Evolutionary conservation across 2,888 invertebrate species (phyloP), one percentile per base, ranked within the genome.

Genomic region (Rhamphomyia laevipes): DNA sequence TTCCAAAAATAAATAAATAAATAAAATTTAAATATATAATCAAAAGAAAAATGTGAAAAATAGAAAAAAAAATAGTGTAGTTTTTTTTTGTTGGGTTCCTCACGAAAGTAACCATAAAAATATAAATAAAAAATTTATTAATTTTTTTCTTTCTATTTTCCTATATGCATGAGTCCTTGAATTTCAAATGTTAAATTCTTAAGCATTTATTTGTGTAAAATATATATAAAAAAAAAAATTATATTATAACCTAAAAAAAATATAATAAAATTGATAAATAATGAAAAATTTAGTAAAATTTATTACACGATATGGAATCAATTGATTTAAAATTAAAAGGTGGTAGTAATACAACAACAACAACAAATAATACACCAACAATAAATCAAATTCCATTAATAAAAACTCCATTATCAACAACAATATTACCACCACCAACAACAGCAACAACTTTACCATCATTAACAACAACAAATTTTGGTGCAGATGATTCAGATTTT

Each of bases 401-500:
- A 27, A 27, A 21, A n/a, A 27, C 23, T 7, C 42, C 13, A 40
- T 18, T 40, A 40, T 18, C 18, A 40, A 40, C 40, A 18, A 41
- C 13, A 7, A 2, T 27, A 27, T 27, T 42, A 42, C 42, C 42
- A 23, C 42, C 42, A 15, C n/a, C 27, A 35, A 5, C 35, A n/a
- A n/a, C 9, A 42, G 4, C 23, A 27, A 7, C 23, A 40, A 40
- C 18, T 7, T 7, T 9, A 27, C 3, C 21, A 21, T 6, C 21
- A 21, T 4, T 6, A 17, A 17, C 38, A 23, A 17, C 21, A 21
- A 12, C 7, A 7, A 21, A 23, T 27, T 27, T 23, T 27, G 42
- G 15, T 42, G 18, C 17, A 18, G 42, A 42, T 42, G 42, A 42
- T 42, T 42, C 42, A 42, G 42, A 42, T 42, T 42, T 42, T n/a